Base-by-base conservation (phyloP, 1,140 invertebrate species). In the Idris sp. region DNA sequence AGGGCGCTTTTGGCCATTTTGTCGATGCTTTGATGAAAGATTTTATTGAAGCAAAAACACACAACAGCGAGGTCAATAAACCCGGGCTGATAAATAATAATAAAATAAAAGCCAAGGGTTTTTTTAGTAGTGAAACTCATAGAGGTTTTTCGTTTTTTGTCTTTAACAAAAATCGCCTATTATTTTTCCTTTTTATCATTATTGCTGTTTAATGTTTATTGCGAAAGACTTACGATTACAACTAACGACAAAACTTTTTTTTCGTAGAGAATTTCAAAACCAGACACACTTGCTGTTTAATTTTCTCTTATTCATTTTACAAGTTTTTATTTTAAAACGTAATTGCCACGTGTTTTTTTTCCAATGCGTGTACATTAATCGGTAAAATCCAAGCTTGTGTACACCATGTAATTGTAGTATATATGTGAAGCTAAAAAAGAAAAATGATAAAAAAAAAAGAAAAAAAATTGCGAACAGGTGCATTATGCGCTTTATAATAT, bases 321-420 rank as follows among this genome's bases (percentile, higher is more conserved):
- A 33, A 62, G 30, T 62, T 31, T 58, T 72, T 14, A 36, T 59
- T 75, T 62, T 69, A 49, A 10, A 64, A 48, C 41, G 22, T 59
- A 56, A 51, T 28, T 38, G 25, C 33, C 56, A 62, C 67, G 56
- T 62, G 44, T 58, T 61, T 72, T 73, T 40, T 28, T n/a, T n/a
- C n/a, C n/a, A 64, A 73, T 49, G 18, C 53, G 59, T 73, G 59
- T 73, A 64, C 68, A 73, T 58, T 44, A 48, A 62, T 0, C 14
- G 9, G 26, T 7, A 49, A 51, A 31, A 28, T 26, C 19, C 41
- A 15, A 51, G 14, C 9, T 10, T 62, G n/a, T 64, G 44, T 67
- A 48, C 67, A 74, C 54, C 61, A 54, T n/a, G 48, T 74, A 74
- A 67, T 35, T 74, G 54, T 74, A 74, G 71, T 61, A 74, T 58